phyloP scores from a whole-genome alignment of 2,797 vertebrate genomes.

The Helicolenus hilgendorfi region DNA sequence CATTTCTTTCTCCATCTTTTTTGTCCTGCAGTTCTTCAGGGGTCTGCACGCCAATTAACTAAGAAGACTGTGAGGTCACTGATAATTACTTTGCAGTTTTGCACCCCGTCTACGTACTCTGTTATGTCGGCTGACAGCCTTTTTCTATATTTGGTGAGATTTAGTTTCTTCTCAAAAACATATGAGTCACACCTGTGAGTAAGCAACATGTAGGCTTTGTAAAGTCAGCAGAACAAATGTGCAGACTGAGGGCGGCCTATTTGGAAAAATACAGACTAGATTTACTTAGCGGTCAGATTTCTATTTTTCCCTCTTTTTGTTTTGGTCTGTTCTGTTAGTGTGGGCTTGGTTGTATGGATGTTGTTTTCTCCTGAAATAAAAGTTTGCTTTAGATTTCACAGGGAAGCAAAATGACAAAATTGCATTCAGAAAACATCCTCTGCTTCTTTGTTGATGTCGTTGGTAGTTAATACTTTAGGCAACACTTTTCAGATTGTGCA shows the following conservation, averaged over 20 bases:
- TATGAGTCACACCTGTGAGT: slow-evolving; percentile 57
- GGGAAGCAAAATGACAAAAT: neutral
- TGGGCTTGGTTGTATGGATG: neutral
- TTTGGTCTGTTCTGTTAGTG: neutral
- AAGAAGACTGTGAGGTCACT: slow-evolving; percentile 66
- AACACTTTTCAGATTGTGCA: neutral
- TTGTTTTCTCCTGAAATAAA: neutral
- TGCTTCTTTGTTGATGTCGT: slow-evolving; percentile 30
- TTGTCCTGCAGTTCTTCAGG: slow-evolving; percentile 31
- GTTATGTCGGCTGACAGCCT: neutral
- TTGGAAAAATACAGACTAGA: slow-evolving; percentile 22
- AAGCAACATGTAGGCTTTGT: slow-evolving; percentile 19
- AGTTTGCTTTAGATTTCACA: slow-evolving; percentile 36
- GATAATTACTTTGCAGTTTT: slow-evolving; percentile 67
- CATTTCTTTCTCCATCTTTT: neutral
- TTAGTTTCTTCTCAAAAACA: slow-evolving; percentile 26
- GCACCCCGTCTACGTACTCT: neutral
- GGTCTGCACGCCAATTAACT: slow-evolving; percentile 69
- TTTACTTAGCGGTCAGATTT: neutral
- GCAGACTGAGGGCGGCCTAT: slow-evolving; percentile 28
- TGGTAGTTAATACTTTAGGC: neutral
- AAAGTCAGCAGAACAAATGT: slow-evolving; percentile 49
- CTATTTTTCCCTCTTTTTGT: neutral
- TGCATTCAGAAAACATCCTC: neutral
- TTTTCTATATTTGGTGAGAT: slow-evolving; percentile 14